Conservation (phyloP, 2,113 vertebrate genomes). For the Hydrolagus affinis region DNA sequence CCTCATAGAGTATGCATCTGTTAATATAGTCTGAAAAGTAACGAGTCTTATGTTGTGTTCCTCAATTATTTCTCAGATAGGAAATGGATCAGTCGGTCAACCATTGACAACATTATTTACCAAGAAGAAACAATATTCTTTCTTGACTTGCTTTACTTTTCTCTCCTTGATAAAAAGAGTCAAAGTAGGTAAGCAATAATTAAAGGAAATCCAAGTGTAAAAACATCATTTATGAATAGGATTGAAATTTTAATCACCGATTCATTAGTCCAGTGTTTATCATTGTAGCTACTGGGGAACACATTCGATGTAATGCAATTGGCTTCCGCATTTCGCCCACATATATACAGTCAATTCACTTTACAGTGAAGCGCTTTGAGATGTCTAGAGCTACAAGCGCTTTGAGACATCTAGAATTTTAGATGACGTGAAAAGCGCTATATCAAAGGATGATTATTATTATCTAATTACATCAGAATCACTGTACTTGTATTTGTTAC, state of each 20-base stretch:
- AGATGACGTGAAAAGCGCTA: no score
- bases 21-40: background rate
- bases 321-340: no score
- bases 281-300: background rate
- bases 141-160: no score
- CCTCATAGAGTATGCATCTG: background rate
- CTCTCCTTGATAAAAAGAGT: no score
- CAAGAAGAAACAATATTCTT: no score
- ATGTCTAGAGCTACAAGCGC: background rate
- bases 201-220: background rate
- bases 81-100: background rate
- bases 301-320: slow-evolving; percentile 1
- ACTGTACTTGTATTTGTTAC: no score
- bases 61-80: background rate
- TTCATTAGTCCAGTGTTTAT: background rate
- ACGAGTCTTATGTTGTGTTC: background rate
- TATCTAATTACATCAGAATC: no score
- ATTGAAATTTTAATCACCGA: background rate
- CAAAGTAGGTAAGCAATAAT: background rate
- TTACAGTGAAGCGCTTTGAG: no score
- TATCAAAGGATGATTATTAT: no score
- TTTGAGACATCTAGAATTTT: background rate
- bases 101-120: no score
- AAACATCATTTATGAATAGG: background rate
- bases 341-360: no score